Conservation (phyloP, 2,113 vertebrate genomes). For the Machaerirhynchus nigripectus region DNA sequence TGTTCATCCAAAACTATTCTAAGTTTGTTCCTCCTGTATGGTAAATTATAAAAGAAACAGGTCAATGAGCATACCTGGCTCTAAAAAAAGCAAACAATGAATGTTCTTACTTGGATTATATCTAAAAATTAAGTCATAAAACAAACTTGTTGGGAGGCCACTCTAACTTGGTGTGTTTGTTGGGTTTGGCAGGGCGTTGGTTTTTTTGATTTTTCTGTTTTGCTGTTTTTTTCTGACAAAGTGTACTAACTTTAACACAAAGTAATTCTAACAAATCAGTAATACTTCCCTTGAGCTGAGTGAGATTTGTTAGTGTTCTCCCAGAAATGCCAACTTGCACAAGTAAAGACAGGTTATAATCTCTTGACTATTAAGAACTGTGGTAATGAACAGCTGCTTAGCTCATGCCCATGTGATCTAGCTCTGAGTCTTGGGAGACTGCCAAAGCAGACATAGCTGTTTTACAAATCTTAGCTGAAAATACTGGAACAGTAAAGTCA, state of each 20-base stretch:
- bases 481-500: neutral
- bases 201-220: neutral
- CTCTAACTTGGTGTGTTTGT: neutral
- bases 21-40: neutral
- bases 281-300: neutral
- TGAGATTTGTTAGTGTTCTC: neutral
- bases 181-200: neutral
- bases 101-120: neutral
- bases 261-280: neutral
- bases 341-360: neutral
- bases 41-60: neutral
- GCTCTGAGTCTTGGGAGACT: neutral
- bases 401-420: neutral
- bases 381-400: neutral
- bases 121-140: neutral
- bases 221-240: neutral
- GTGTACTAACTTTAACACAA: neutral
- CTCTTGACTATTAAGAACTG: neutral
- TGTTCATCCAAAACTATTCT: neutral
- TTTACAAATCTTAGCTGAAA: neutral
- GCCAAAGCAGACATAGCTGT: neutral
- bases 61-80: neutral
- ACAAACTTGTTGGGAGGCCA: neutral
- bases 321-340: neutral
- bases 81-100: neutral